phyloP scores from a whole-genome alignment of 2,113 vertebrate species.

The Ivindomyrus marchei region DNA sequence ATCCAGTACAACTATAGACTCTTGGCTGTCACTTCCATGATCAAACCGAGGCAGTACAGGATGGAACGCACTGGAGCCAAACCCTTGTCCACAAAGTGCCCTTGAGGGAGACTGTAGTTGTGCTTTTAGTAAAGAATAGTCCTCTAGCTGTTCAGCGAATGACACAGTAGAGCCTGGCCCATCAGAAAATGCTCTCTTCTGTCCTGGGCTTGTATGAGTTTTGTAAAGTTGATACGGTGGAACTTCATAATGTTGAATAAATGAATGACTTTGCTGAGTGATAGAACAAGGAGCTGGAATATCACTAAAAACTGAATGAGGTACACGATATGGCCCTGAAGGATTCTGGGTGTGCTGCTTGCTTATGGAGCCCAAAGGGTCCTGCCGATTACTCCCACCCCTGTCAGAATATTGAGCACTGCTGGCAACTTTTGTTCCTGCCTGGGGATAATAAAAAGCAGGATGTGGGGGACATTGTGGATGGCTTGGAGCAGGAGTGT shows the following conservation, averaged over 20 bases:
- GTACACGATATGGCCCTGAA: constrained; percentile 45
- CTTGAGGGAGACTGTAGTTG: constrained; percentile 35
- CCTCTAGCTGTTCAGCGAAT: constrained; percentile 28
- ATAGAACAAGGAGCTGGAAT: constrained; percentile 33
- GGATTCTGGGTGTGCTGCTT: constrained; percentile 41
- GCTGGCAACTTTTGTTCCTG: constrained; percentile 55
- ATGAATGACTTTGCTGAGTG: constrained; percentile 43
- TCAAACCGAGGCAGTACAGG: constrained; percentile 22
- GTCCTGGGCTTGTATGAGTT: constrained; percentile 30
- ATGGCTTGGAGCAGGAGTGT: constrained; percentile 46
- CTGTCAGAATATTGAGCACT: constrained; percentile 36
- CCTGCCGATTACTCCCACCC: constrained; percentile 37
- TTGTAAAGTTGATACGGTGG: constrained; percentile 46
- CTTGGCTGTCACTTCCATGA: constrained; percentile 18
- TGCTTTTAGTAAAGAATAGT: constrained; percentile 34
- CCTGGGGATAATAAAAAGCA: constrained; percentile 58
- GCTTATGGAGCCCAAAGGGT: constrained; percentile 43
- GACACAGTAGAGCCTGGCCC: constrained; percentile 31
- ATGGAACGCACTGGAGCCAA: constrained; percentile 49
- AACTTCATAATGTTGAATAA: constrained; percentile 42
- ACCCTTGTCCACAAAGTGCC: constrained; percentile 17
- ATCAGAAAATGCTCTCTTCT: constrained; percentile 29
- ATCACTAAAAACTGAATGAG: constrained; percentile 36
- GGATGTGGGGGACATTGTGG: constrained; percentile 53
- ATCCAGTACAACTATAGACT: neutral